These are phyloP conservation scores for Rhinoraja longicauda DNA, from an alignment of 2,797 vertebrate species.

Conservation along the genomic window DNA sequence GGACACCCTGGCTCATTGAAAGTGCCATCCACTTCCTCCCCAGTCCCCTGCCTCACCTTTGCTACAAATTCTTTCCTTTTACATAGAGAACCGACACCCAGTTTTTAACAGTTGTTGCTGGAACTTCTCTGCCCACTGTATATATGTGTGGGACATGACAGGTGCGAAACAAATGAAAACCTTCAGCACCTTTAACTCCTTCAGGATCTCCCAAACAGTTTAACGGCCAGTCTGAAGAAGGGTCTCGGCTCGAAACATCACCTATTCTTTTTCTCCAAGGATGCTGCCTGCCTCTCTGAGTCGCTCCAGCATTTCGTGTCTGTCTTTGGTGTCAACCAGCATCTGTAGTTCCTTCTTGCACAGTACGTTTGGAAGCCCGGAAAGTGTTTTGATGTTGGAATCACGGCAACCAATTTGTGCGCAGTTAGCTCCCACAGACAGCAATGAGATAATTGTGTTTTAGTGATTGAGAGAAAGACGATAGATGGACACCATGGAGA, in stretches of 20 bases:
- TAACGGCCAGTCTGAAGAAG: not conserved
- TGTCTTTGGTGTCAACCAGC: too few species aligned
- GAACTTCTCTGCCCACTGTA: not conserved
- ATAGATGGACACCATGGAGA: too few species aligned
- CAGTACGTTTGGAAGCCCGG: not conserved
- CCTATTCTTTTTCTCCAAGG: too few species aligned
- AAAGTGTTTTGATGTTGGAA: not conserved
- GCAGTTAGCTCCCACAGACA: not conserved
- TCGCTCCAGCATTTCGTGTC: too few species aligned
- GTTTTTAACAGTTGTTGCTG: not conserved
- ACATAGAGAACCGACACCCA: not conserved
- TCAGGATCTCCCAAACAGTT: not conserved
- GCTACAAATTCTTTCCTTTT: not conserved
- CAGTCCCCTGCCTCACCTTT: not conserved
- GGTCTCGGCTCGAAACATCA: too few species aligned
- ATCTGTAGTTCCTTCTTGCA: too few species aligned
- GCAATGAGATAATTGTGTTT: not conserved
- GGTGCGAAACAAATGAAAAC: not conserved
- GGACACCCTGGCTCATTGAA: not conserved
- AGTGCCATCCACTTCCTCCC: not conserved
- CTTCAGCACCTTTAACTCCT: not conserved
- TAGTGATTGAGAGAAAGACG: too few species aligned
- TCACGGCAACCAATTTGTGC: not conserved
- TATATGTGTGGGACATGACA: not conserved
- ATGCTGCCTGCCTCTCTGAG: too few species aligned